These are phyloP conservation scores for Oryzias celebensis DNA, from an alignment of 2,113 vertebrate species.

Conservation along the genomic window DNA sequence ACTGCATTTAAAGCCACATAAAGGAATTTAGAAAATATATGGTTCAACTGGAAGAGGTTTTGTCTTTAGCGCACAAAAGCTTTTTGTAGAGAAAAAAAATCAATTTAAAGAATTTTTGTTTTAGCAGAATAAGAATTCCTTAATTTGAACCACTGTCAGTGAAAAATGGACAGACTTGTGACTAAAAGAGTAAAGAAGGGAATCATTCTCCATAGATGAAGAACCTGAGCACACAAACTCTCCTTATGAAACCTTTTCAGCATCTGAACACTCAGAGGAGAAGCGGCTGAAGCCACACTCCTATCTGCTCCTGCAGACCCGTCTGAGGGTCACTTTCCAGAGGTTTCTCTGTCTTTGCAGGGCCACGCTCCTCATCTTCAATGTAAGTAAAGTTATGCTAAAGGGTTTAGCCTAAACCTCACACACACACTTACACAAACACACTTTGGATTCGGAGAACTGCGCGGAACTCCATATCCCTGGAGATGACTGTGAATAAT, in stretches of 20 bases:
- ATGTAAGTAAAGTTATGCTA: slow-evolving; percentile 35
- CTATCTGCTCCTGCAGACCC: slow-evolving; percentile 55
- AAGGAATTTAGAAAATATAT: too few species aligned
- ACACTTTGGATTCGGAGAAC: slow-evolving; percentile 42
- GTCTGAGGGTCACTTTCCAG: slow-evolving; percentile 24
- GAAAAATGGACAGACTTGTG: too few species aligned
- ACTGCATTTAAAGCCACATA: too few species aligned
- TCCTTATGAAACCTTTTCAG: slow-evolving; percentile 22
- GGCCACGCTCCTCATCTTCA: slow-evolving; percentile 28
- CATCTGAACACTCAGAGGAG: background rate
- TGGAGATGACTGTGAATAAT: slow-evolving; percentile 66
- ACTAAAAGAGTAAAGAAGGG: too few species aligned
- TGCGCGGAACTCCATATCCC: slow-evolving; percentile 49
- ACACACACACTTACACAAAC: slow-evolving; percentile 5
- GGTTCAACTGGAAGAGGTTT: too few species aligned
- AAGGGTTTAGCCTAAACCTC: slow-evolving; percentile 39
- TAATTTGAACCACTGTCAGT: too few species aligned
- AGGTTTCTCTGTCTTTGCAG: slow-evolving; percentile 22
- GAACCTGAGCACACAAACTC: background rate
- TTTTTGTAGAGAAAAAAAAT: too few species aligned
- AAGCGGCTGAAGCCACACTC: background rate
- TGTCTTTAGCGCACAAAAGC: too few species aligned
- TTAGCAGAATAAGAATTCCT: too few species aligned
- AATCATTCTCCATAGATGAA: too few species aligned
- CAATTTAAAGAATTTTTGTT: too few species aligned